Percentiles rank a stretch among this genome's conserved stretches.
Evolutionary conservation across 2,888 invertebrate species (phyloP).

Genomic region (Torymus tubicola): DNA sequence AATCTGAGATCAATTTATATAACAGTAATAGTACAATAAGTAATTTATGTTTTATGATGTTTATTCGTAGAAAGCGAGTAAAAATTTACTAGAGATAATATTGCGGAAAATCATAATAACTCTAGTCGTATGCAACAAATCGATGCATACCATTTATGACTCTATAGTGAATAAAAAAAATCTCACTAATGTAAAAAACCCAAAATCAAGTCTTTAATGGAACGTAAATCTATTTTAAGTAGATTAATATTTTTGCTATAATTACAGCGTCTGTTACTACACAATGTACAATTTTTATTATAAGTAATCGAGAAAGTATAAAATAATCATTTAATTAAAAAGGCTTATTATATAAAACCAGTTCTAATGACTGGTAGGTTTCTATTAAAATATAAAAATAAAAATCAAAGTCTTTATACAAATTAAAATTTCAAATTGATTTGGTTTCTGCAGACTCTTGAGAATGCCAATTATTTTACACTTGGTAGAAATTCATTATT

Average conservation of each 20-base stretch:
- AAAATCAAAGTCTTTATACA: conserved; percentile 30
- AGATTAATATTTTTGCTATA: conserved; percentile 21
- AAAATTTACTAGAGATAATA: conserved; percentile 5
- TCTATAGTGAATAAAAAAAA: background rate
- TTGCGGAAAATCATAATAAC: conserved; percentile 5
- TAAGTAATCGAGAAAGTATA: background rate
- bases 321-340: background rate
- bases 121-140: conserved; percentile 6
- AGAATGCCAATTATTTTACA: too few species aligned
- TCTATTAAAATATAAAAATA: conserved; percentile 31
- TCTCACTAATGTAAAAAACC: background rate
- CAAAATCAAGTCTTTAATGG: conserved; percentile 9
- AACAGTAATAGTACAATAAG: conserved; percentile 32
- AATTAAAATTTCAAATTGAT: conserved; percentile 29
- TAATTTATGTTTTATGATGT: conserved; percentile 2
- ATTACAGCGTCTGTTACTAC: background rate
- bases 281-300: conserved; percentile 11
- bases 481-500: background rate
- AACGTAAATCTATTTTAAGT: conserved; percentile 11
- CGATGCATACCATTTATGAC: conserved; percentile 2
- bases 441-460: background rate
- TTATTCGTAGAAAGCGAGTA: conserved; percentile 29
- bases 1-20: conserved; percentile 47
- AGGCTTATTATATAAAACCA: conserved; percentile 1
- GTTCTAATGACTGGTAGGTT: background rate